Evolutionary conservation across 2,888 invertebrate genomes (phyloP).

Genomic region (Celastrina argiolus): DNA sequence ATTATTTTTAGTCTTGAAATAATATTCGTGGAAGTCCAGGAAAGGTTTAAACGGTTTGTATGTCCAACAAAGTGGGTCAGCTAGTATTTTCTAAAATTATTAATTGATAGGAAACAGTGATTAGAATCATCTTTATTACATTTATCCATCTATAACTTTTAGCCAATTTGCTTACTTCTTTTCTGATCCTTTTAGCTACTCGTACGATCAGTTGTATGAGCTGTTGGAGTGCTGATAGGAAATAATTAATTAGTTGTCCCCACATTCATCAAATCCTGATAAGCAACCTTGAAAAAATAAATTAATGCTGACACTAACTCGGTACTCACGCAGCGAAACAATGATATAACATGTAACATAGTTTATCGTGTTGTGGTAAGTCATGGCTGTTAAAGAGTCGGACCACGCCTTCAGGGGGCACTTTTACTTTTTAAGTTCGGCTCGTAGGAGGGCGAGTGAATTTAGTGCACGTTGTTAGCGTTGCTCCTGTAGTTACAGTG

Average conservation of each 20-base stretch:
- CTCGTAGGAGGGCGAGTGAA: conserved; percentile 37
- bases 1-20: too few relatives aligned
- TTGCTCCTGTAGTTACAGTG: conserved; percentile 40
- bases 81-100: too few relatives aligned
- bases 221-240: neutral
- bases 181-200: too few relatives aligned
- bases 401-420: conserved; percentile 66
- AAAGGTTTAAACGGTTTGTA: too few relatives aligned
- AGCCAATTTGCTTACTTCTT: too few relatives aligned
- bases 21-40: too few relatives aligned
- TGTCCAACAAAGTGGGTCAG: too few relatives aligned
- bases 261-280: neutral
- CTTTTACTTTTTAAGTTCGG: conserved; percentile 64
- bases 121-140: too few relatives aligned
- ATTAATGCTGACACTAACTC: conserved; percentile 24
- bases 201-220: too few relatives aligned
- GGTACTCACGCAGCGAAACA: conserved; percentile 44
- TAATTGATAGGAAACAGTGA: too few relatives aligned
- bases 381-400: conserved; percentile 44
- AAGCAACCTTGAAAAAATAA: conserved; percentile 24
- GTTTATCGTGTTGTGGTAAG: conserved; percentile 42
- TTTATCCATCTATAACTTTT: too few relatives aligned
- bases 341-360: conserved; percentile 42
- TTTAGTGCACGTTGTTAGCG: conserved; percentile 34
- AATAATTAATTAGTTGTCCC: neutral